Evolutionary conservation across 2,888 invertebrate species (phyloP).

Genomic region (Trissoscelio sp.): DNA sequence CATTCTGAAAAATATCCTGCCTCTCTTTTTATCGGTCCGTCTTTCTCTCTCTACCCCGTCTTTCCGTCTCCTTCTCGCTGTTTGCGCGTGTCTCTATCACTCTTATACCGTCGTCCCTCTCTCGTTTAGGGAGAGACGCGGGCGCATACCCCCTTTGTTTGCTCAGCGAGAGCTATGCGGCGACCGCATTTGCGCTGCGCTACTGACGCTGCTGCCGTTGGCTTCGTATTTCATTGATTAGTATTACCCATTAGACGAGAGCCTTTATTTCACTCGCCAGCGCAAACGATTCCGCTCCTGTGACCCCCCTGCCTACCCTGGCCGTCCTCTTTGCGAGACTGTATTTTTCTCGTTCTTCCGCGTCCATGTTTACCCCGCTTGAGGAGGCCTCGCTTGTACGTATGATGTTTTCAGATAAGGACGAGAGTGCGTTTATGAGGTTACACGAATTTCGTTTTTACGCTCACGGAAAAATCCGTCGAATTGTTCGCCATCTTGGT

Average conservation of each 20-base stretch:
- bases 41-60: constrained; percentile 71
- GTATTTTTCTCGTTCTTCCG: constrained; percentile 60
- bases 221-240: constrained; percentile 83
- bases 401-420: constrained; percentile 66
- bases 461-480: constrained; percentile 46
- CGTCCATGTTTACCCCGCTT: constrained; percentile 59
- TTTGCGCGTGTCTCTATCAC: constrained; percentile 46
- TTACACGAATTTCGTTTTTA: constrained; percentile 65
- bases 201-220: constrained; percentile 69
- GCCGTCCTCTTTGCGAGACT: constrained; percentile 40
- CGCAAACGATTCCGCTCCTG: constrained; percentile 64
- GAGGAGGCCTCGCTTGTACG: constrained; percentile 56
- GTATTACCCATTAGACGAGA: constrained; percentile 82
- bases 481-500: constrained; percentile 23
- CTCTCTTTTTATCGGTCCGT: constrained; percentile 71
- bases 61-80: constrained; percentile 61
- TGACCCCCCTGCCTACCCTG: constrained; percentile 34
- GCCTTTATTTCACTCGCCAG: constrained; percentile 79
- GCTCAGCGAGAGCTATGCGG: constrained; percentile 77
- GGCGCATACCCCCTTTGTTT: constrained; percentile 81
- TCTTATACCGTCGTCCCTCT: constrained; percentile 53
- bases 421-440: constrained; percentile 59
- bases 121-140: constrained; percentile 72
- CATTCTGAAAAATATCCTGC: constrained; percentile 82
- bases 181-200: constrained; percentile 74